Conservation (phyloP, 2,797 vertebrate species). For the Sciaenops ocellatus region DNA sequence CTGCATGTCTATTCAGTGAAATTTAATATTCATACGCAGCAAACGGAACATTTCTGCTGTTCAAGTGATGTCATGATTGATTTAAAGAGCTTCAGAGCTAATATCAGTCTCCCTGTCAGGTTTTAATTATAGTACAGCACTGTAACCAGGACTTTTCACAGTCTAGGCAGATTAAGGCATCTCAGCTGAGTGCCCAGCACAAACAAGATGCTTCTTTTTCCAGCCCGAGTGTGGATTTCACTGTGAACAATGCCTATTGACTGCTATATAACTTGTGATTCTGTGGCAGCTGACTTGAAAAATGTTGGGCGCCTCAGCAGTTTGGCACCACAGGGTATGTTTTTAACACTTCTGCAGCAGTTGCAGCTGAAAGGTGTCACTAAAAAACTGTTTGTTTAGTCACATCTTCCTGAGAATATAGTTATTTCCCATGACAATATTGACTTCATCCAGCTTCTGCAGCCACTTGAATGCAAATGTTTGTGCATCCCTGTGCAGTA, state of each 20-base stretch:
- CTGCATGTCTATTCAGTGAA: neutral
- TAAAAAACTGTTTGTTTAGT: too few species aligned
- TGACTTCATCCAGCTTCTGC: neutral
- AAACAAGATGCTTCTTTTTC: constrained; percentile 20
- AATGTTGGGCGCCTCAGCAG: constrained; percentile 42
- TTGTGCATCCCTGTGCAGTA: neutral
- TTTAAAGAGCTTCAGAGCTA: neutral
- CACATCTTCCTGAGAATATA: neutral
- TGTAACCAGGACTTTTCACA: neutral
- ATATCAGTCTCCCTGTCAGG: neutral
- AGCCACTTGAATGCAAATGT: neutral
- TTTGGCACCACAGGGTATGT: neutral
- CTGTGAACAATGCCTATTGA: constrained; percentile 48
- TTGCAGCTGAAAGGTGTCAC: neutral
- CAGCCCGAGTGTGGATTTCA: neutral
- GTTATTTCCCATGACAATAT: neutral
- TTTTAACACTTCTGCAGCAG: neutral
- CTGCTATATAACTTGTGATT: constrained; percentile 59
- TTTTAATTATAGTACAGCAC: neutral
- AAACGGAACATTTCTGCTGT: neutral
- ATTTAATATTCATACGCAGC: neutral
- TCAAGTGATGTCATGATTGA: neutral
- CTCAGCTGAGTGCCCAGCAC: neutral
- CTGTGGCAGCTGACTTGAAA: constrained; percentile 62
- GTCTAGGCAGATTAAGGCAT: neutral